A percentile compares a stretch with the other conserved stretches of the same genome.
Conservation (phyloP, 2,888 invertebrate species). For the Euspilapteryx auroguttella region DNA sequence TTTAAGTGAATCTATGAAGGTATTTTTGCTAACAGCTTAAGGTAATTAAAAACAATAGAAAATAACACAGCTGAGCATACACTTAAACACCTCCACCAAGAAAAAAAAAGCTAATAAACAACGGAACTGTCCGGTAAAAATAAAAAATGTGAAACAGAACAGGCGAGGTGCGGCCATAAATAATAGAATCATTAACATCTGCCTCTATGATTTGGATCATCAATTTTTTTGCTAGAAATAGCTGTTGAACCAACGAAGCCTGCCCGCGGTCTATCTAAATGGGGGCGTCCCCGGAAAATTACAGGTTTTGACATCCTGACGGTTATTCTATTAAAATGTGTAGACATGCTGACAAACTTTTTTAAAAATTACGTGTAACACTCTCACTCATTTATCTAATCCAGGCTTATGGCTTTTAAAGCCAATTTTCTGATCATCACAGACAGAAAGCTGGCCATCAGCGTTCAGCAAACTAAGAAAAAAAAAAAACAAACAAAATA, state of each 20-base stretch:
- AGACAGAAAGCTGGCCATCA: too few species aligned
- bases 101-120: constrained; percentile 11
- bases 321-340: constrained; percentile 29
- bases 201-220: constrained; percentile 44
- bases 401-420: too few species aligned
- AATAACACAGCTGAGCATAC: background rate
- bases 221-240: constrained; percentile 32
- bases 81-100: constrained; percentile 11
- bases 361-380: too few species aligned
- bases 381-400: too few species aligned
- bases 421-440: too few species aligned
- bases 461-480: too few species aligned
- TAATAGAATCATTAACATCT: constrained; percentile 61
- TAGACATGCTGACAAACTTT: too few species aligned
- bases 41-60: background rate
- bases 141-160: constrained; percentile 20
- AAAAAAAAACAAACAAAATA: constrained; percentile 1
- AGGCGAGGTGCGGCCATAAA: constrained; percentile 40
- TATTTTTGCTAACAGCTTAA: background rate
- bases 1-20: background rate
- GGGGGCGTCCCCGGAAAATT: constrained; percentile 34
- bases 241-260: constrained; percentile 13
- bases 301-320: constrained; percentile 27
- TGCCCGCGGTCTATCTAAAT: constrained; percentile 12
- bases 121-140: constrained; percentile 1